Conservation (phyloP, 2,797 vertebrate genomes). For the Gastrophryne carolinensis region DNA sequence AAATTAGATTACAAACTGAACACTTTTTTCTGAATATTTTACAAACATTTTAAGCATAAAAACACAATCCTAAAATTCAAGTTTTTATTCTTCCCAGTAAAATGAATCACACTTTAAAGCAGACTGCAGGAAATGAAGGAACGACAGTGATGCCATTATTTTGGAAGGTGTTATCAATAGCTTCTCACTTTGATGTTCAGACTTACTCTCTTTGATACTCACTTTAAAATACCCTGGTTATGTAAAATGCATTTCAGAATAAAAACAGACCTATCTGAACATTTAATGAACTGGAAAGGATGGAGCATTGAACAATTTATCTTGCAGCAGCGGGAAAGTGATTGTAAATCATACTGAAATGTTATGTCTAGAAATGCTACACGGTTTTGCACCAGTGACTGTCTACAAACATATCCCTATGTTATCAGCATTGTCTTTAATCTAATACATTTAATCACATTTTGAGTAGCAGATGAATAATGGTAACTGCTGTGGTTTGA, state of each 20-base stretch:
- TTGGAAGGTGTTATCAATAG: neutral
- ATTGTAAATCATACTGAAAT: constrained; percentile 8
- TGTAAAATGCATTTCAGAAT: constrained; percentile 14
- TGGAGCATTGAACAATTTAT: constrained; percentile 20
- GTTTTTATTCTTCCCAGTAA: neutral
- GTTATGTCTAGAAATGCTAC: constrained; percentile 16
- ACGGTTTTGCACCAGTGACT: neutral
- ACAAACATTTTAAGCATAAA: too few species aligned
- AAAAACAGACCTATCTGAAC: constrained; percentile 17
- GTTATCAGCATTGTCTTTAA: neutral
- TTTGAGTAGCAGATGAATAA: neutral
- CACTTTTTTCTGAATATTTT: too few species aligned
- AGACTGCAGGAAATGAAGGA: neutral
- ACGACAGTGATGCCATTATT: neutral
- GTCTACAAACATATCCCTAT: neutral
- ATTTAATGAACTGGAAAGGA: constrained; percentile 31
- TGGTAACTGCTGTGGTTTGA: too few species aligned
- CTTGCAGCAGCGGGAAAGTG: neutral
- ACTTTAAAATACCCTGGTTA: constrained; percentile 11
- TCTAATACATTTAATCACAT: neutral
- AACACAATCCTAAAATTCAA: neutral
- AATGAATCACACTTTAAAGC: neutral
- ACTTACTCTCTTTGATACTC: neutral
- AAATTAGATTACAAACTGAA: too few species aligned
- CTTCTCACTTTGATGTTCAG: neutral